Percentiles rank a stretch among this genome's conserved stretches.
Conservation (phyloP, 2,888 invertebrate genomes). For the Parnassius mnemosyne region DNA sequence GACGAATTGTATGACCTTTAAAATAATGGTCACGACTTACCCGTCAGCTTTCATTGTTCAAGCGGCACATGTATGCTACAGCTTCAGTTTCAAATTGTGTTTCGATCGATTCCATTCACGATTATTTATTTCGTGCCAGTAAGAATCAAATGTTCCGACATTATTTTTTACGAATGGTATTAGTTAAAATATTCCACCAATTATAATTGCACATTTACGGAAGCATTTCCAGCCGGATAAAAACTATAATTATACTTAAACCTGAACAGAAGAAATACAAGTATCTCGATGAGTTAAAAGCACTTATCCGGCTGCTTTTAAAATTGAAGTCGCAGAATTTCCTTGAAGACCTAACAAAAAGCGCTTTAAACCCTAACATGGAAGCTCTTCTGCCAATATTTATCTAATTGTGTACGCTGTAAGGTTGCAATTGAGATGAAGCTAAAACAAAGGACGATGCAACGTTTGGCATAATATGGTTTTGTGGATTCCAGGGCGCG, state of each 20-base stretch:
- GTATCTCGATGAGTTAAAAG: constrained; percentile 40
- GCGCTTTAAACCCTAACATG: constrained; percentile 29
- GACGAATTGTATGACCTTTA: constrained; percentile 51
- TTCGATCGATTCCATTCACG: constrained; percentile 44
- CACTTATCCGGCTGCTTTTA: constrained; percentile 59
- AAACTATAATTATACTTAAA: constrained; percentile 27
- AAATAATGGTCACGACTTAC: constrained; percentile 57
- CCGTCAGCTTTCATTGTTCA: constrained; percentile 67
- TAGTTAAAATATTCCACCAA: constrained; percentile 3
- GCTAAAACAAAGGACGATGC: constrained; percentile 42
- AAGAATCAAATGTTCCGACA: not conserved
- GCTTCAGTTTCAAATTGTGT: constrained; percentile 34
- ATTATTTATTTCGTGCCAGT: constrained; percentile 34
- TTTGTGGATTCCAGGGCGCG: constrained; percentile 52
- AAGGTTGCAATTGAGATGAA: constrained; percentile 50
- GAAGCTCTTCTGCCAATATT: constrained; percentile 35
- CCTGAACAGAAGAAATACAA: constrained; percentile 33
- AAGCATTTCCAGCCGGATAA: constrained; percentile 25
- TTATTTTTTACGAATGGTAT: constrained; percentile 3
- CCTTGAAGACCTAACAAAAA: constrained; percentile 61
- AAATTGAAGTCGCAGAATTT: constrained; percentile 66
- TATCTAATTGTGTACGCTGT: constrained; percentile 40
- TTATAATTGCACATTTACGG: constrained; percentile 10
- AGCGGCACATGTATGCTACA: constrained; percentile 45
- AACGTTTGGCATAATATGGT: constrained; percentile 47